Conservation (phyloP, 2,113 vertebrate species). For the Tachysurus fulvidraco region DNA sequence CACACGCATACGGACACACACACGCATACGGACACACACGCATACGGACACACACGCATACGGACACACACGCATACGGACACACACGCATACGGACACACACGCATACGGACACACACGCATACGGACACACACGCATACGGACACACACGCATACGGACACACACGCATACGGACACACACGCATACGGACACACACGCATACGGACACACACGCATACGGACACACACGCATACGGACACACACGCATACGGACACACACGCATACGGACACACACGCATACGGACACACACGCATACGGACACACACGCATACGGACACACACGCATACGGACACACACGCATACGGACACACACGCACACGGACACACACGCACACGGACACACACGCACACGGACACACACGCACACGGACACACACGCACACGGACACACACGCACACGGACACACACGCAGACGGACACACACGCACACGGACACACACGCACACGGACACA, state of each 20-base stretch:
- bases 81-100: slow-evolving; percentile 52
- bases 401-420: neutral
- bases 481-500: too few relatives aligned
- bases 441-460: too few relatives aligned
- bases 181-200: too few relatives aligned
- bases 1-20: neutral
- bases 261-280: too few relatives aligned
- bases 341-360: slow-evolving; percentile 8
- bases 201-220: too few relatives aligned
- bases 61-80: slow-evolving; percentile 8
- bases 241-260: too few relatives aligned
- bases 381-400: neutral
- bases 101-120: neutral
- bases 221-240: too few relatives aligned
- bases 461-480: too few relatives aligned
- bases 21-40: neutral
- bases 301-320: neutral
- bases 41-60: neutral
- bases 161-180: too few relatives aligned
- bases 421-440: slow-evolving; percentile 5
- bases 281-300: neutral
- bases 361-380: too few relatives aligned
- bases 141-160: neutral
- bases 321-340: neutral
- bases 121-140: neutral